A percentile compares a stretch with the other conserved stretches of the same genome.
Evolutionary conservation across 2,113 vertebrate species (phyloP).

Genomic region (Myiozetetes cayanensis): DNA sequence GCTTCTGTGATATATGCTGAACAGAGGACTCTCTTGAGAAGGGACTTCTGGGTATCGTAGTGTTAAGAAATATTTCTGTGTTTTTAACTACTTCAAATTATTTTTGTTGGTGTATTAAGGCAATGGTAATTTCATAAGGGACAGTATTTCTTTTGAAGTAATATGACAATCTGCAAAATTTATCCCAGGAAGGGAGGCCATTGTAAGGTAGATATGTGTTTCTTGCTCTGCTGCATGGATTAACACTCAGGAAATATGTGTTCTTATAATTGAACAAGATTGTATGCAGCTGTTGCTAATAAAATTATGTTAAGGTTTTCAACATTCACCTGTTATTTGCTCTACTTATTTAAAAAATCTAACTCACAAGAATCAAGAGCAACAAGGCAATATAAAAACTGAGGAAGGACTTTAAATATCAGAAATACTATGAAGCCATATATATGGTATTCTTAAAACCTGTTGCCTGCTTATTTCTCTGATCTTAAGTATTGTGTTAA

Average conservation of each 20-base stretch:
- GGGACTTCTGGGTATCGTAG: neutral
- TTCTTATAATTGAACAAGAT: constrained; percentile 9
- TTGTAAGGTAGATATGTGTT: constrained; percentile 39
- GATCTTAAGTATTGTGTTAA: neutral
- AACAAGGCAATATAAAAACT: neutral
- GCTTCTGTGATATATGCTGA: neutral
- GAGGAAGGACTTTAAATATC: neutral
- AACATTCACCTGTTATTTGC: constrained; percentile 30
- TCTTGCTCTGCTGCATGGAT: constrained; percentile 4
- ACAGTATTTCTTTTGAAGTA: constrained; percentile 33
- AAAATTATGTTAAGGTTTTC: constrained; percentile 39
- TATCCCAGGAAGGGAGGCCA: constrained; percentile 7
- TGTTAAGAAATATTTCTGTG: constrained; percentile 36
- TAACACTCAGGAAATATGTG: constrained; percentile 7
- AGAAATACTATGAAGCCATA: neutral
- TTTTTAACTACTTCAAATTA: neutral
- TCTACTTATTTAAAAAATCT: constrained; percentile 6
- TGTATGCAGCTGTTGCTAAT: constrained; percentile 53
- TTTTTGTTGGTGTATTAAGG: neutral
- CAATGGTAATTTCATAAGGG: neutral
- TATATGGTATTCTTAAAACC: neutral
- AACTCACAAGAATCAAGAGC: neutral
- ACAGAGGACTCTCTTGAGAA: neutral
- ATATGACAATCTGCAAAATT: constrained; percentile 35
- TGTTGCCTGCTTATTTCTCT: too few species aligned